Base-by-base conservation (phyloP, 2,888 invertebrate genomes). In the Elegia similella region DNA sequence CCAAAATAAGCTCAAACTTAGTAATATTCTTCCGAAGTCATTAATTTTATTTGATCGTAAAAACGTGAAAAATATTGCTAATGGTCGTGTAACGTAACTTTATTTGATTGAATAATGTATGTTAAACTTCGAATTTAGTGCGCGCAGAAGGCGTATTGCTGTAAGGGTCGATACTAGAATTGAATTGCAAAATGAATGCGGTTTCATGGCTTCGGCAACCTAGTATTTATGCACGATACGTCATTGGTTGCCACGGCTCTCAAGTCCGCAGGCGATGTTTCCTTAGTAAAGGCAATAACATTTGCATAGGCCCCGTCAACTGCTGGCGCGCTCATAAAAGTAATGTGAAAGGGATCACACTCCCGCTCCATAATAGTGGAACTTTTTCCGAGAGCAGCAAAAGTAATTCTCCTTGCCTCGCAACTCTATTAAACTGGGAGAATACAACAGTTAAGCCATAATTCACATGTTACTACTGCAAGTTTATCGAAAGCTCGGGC, bases 241-340 rank as follows among this genome's bases (percentile, higher is more conserved):
- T 59, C 57, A 59, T 55, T 58, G 52, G 59, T 52, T 57, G 50
- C 59, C 60, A 57, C 60, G 65, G 48, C 50, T 34, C 46, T 62
- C 56, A 59, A 59, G 66, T 73, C 68, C 64, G 67, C 60, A 56
- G 65, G 71, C 73, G 70, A 68, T 78, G 77, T 80, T 80, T 78
- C 69, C 78, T 76, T 76, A 75, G 76, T 75, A 74, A 77, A 75
- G 78, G 82, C 80, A 81, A 86, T 86, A 85, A 85, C 82, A 87
- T 87, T 86, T 84, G 82, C 87, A 87, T 88, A 86, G 85, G 84
- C 79, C 77, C 73, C 78, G 78, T 80, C 80, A 79, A 81, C 82
- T 79, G 81, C 76, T 80, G 80, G 77, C 75, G 75, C 76, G 74
- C 81, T 80, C 81, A 80, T 83, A 84, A 84, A 85, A 83, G 82